Evolutionary conservation across 2,888 invertebrate species (phyloP).

Genomic region (Epiblema foenella): DNA sequence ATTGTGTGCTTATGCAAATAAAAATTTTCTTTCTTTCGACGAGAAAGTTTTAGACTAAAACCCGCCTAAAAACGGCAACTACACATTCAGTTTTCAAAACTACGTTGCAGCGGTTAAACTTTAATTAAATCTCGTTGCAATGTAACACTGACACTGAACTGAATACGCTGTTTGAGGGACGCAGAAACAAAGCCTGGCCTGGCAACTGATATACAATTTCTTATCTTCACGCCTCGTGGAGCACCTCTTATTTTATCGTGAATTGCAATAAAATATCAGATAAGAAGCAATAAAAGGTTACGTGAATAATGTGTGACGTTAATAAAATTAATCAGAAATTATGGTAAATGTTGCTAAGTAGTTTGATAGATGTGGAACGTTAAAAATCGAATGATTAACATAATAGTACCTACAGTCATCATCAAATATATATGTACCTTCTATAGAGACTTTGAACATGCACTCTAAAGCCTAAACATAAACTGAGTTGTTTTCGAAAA

Average conservation of each 20-base stretch:
- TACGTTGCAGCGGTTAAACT: constrained; percentile 10
- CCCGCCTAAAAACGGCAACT: constrained; percentile 26
- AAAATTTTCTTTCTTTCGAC: no score
- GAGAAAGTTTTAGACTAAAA: constrained; percentile 35
- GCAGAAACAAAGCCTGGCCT: constrained; percentile 48
- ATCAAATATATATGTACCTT: neutral
- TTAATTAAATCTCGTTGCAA: constrained; percentile 24
- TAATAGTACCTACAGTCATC: neutral
- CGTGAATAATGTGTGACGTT: constrained; percentile 65
- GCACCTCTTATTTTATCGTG: constrained; percentile 72
- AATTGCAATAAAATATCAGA: constrained; percentile 70
- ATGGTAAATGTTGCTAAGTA: neutral
- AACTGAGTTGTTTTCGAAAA: neutral
- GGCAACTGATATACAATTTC: constrained; percentile 55
- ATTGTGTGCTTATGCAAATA: no score
- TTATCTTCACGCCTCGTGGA: constrained; percentile 64
- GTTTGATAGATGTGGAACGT: neutral
- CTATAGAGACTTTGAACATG: neutral
- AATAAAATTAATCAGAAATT: constrained; percentile 44
- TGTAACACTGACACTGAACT: neutral
- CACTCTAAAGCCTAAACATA: neutral
- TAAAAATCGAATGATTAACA: neutral
- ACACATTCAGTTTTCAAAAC: constrained; percentile 21
- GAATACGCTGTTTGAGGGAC: constrained; percentile 18
- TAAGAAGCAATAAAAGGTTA: constrained; percentile 69